These are phyloP conservation scores for Chrysina gloriosa DNA, from an alignment of 2,888 invertebrate species.

Conservation along the genomic window DNA sequence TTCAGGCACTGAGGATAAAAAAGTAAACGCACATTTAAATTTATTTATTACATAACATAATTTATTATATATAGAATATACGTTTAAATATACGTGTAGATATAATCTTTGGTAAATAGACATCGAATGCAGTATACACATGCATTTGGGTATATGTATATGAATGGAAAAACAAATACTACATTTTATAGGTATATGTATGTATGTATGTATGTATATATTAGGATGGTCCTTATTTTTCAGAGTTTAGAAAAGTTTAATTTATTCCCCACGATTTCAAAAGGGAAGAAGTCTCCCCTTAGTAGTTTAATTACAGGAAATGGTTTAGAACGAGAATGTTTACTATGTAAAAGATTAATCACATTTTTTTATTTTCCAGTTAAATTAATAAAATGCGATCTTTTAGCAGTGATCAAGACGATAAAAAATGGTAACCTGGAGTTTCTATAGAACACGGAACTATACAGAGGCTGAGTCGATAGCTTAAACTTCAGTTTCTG, in stretches of 20 bases:
- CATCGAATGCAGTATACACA: conserved; percentile 35
- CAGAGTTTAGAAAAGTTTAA: too few relatives aligned
- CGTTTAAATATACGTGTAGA: conserved; percentile 14
- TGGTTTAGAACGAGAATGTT: too few relatives aligned
- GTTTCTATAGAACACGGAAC: too few relatives aligned
- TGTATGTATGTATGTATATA: conserved; percentile 1
- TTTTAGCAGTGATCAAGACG: too few relatives aligned
- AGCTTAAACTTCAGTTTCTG: too few relatives aligned
- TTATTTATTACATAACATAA: conserved; percentile 36
- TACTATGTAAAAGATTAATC: too few relatives aligned
- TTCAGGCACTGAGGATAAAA: background rate
- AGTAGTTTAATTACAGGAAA: conserved; percentile 1
- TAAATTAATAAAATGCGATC: too few relatives aligned
- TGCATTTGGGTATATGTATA: conserved; percentile 12
- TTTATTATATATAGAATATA: conserved; percentile 17
- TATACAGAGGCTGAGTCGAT: too few relatives aligned
- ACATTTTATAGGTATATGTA: too few relatives aligned
- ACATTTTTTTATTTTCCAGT: too few relatives aligned
- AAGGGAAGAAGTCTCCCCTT: background rate
- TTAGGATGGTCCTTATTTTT: conserved; percentile 22
- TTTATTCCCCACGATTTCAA: background rate
- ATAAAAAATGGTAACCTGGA: too few relatives aligned
- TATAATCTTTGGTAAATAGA: conserved; percentile 37
- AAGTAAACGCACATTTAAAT: conserved; percentile 31
- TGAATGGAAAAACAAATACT: conserved; percentile 16